Percentiles rank a stretch among this genome's conserved stretches.
Evolutionary conservation across 2,797 vertebrate species (phyloP).

Genomic region (Arremon aurantiirostris): DNA sequence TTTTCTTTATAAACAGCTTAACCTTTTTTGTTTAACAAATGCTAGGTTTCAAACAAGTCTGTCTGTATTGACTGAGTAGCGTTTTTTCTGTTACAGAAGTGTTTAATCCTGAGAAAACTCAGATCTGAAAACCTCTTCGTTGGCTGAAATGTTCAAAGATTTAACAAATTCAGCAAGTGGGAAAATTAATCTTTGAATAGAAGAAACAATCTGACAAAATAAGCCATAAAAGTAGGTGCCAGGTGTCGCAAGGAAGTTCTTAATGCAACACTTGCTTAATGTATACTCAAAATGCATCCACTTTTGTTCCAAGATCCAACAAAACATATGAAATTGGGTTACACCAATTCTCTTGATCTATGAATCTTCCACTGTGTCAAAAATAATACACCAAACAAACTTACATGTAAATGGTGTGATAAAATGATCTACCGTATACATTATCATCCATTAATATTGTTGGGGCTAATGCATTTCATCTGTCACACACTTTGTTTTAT

Average conservation of each 20-base stretch:
- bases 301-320: slow-evolving; percentile 69
- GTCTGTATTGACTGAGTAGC: slow-evolving; percentile 38
- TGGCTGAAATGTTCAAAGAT: slow-evolving; percentile 62
- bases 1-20: neutral
- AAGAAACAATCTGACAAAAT: slow-evolving; percentile 65
- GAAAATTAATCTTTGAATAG: slow-evolving; percentile 68
- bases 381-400: slow-evolving; percentile 70
- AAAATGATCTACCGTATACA: slow-evolving; percentile 68
- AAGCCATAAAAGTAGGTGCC: slow-evolving; percentile 63
- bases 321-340: slow-evolving; percentile 74
- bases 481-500: slow-evolving; percentile 49
- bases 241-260: slow-evolving; percentile 60
- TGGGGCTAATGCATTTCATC: slow-evolving; percentile 64
- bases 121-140: slow-evolving; percentile 56
- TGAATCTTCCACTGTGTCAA: slow-evolving; percentile 67
- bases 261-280: slow-evolving; percentile 62
- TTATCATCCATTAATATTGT: slow-evolving; percentile 72
- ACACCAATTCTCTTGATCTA: slow-evolving; percentile 73
- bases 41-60: slow-evolving; percentile 6
- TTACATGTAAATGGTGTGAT: slow-evolving; percentile 69
- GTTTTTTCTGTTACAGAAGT: slow-evolving; percentile 8
- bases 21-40: neutral
- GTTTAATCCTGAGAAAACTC: slow-evolving; percentile 56
- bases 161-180: slow-evolving; percentile 66
- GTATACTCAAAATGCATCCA: slow-evolving; percentile 65